phyloP scores from a whole-genome alignment of 2,888 invertebrate species.

The Tridacna gigas region DNA sequence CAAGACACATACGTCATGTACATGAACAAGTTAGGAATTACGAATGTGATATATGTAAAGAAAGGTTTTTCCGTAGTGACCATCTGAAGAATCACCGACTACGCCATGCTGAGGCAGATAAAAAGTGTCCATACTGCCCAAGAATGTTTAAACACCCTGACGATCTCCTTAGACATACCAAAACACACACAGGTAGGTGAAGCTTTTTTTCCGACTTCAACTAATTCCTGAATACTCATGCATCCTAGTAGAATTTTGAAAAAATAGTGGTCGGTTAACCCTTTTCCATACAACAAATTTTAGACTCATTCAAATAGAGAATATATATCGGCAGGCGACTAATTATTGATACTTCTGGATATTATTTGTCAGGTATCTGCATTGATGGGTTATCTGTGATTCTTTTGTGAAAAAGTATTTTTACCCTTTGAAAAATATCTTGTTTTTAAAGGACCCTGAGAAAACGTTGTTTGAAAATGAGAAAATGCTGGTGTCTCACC shows the following conservation, averaged over 20 bases:
- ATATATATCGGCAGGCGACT: too few relatives aligned
- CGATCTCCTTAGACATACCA: slow-evolving; percentile 46
- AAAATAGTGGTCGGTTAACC: background rate
- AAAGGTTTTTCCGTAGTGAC: slow-evolving; percentile 54
- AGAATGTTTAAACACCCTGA: slow-evolving; percentile 43
- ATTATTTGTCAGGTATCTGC: too few relatives aligned
- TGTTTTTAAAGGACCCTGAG: too few relatives aligned
- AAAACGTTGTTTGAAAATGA: too few relatives aligned
- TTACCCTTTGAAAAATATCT: too few relatives aligned
- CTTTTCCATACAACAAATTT: too few relatives aligned
- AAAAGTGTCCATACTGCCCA: slow-evolving; percentile 39
- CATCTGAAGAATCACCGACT: slow-evolving; percentile 50
- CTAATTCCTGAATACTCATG: background rate
- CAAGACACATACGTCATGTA: slow-evolving; percentile 48
- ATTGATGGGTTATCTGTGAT: too few relatives aligned
- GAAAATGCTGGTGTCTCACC: too few relatives aligned
- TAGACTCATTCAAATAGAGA: too few relatives aligned
- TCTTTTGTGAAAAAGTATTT: too few relatives aligned
- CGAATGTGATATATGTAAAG: slow-evolving; percentile 58
- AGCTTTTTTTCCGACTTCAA: background rate
- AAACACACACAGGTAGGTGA: slow-evolving; percentile 45
- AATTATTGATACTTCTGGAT: too few relatives aligned
- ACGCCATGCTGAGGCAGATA: slow-evolving; percentile 45
- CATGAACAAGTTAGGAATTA: slow-evolving; percentile 49
- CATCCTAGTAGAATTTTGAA: background rate